Conservation (phyloP, 2,797 vertebrate species). For the Adrianichthys oophorus region DNA sequence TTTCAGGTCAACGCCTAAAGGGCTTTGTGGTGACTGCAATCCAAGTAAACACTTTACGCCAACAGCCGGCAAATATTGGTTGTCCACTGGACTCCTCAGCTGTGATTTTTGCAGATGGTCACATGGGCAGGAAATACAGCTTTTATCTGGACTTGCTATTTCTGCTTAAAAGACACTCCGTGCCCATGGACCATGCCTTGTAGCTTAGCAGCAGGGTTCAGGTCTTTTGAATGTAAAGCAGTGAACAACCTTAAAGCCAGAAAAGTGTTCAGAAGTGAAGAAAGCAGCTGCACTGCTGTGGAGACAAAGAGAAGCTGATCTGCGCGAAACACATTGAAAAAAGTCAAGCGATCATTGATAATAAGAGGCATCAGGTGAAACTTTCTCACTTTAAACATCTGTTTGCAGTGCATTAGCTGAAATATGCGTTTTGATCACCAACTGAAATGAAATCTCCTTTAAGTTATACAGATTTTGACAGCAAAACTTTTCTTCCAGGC, state of each 20-base stretch:
- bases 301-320: conserved; percentile 43
- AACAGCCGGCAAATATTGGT: conserved; percentile 13
- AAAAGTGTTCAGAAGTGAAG: conserved; percentile 48
- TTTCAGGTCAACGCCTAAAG: conserved; percentile 48
- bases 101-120: conserved; percentile 25
- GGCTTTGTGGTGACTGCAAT: conserved; percentile 31
- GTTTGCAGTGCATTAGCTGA: conserved; percentile 31
- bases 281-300: conserved; percentile 34
- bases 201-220: conserved; percentile 75
- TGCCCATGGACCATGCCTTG: conserved; percentile 32
- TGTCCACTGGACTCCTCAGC: conserved; percentile 29
- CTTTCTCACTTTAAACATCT: conserved; percentile 36
- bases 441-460: conserved; percentile 21
- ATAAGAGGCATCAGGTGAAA: conserved; percentile 63
- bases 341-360: conserved; percentile 45
- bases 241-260: conserved; percentile 43
- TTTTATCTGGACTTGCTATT: background rate
- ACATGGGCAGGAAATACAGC: conserved; percentile 31
- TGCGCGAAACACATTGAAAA: conserved; percentile 53
- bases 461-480: conserved; percentile 38
- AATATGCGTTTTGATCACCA: conserved; percentile 34
- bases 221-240: conserved; percentile 43
- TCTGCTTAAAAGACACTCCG: conserved; percentile 17
- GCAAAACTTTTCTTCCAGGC: conserved; percentile 72
- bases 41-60: conserved; percentile 9